These are phyloP conservation scores for Hyposoter dolosus DNA, from an alignment of 2,888 invertebrate genomes.

Conservation along the genomic window DNA sequence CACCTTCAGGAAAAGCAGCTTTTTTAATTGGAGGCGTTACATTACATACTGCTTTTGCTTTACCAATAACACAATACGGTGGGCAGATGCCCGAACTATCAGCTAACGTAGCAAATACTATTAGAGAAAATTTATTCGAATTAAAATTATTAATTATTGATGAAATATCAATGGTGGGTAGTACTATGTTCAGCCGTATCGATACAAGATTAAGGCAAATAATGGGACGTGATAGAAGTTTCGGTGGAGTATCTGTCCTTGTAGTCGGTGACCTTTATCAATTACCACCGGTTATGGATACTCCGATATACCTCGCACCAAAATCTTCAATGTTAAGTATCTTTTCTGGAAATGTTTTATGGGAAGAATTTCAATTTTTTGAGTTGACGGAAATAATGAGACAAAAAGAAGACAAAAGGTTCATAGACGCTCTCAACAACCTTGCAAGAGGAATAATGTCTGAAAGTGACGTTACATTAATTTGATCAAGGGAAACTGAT, in stretches of 20 bases:
- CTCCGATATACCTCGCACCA: slow-evolving; percentile 68
- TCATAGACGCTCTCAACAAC: slow-evolving; percentile 75
- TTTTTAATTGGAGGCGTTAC: slow-evolving; percentile 73
- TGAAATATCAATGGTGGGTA: slow-evolving; percentile 79
- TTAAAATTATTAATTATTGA: slow-evolving; percentile 77
- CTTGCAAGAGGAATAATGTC: slow-evolving; percentile 71
- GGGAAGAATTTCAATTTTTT: slow-evolving; percentile 73
- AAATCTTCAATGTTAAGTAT: slow-evolving; percentile 40
- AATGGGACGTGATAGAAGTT: slow-evolving; percentile 70
- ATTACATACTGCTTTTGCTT: slow-evolving; percentile 73
- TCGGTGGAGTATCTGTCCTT: slow-evolving; percentile 78
- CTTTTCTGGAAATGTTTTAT: slow-evolving; percentile 63
- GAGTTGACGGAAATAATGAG: slow-evolving; percentile 77
- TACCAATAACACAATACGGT: slow-evolving; percentile 61
- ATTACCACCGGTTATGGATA: slow-evolving; percentile 77
- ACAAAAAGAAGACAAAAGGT: slow-evolving; percentile 73
- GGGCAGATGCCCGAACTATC: slow-evolving; percentile 54
- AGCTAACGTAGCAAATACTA: slow-evolving; percentile 64
- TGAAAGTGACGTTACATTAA: slow-evolving; percentile 67
- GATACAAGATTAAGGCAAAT: slow-evolving; percentile 78
- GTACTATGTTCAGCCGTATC: slow-evolving; percentile 71
- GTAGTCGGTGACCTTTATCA: slow-evolving; percentile 80
- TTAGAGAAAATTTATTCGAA: slow-evolving; percentile 68
- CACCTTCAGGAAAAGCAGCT: slow-evolving; percentile 74
- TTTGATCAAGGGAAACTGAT: slow-evolving; percentile 64